Base-by-base conservation (phyloP, 2,888 invertebrate species). In the Thyatira batis region DNA sequence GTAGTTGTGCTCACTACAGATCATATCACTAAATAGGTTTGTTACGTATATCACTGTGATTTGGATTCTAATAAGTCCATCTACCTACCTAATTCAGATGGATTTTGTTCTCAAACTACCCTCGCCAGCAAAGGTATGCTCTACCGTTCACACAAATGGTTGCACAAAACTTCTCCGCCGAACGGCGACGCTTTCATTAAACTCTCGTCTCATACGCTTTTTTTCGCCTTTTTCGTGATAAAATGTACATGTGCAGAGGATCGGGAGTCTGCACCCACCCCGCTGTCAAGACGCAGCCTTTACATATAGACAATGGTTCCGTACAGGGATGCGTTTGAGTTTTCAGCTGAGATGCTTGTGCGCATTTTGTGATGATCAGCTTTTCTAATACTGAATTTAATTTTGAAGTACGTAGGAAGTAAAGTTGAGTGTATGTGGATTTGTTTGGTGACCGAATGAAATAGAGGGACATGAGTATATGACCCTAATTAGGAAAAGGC, bases 201-300 rank as follows among this genome's bases (percentile, higher is more conserved):
- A 49, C 20, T 30, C 51, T 11, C 30, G n/a, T 30, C 30, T 30
- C 39, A 17, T 17, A 17, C 17, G n/a, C n/a, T 5, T 52, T 55
- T 54, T 54, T 55, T 52, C 49, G 45, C 49, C 23, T 48, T 55
- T 52, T 55, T 55, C 52, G 48, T 48, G 50, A 51, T 33, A 49
- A 49, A 39, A 13, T 33, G 33, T 33, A 13, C 33, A 33, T 33
- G 8, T 33, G n/a, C 33, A 33, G 33, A 13, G 17, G 43, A 30
- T 49, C 33, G 33, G 13, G 17, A 13, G 39, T 8, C 6, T 39
- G 39, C 17, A 39, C n/a, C 55, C 33, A 49, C 33, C 33, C 33
- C 21, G 50, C 52, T 54, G 59, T 59, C 53, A 56, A 59, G 55
- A 52, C 52, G 46, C 52, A 52, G 60, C 54, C 60, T 61, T 55